A percentile compares a stretch with the other conserved stretches of the same genome.
phyloP scores from a whole-genome alignment of 92 coral and sea anemone genomes.

The Palythoa heliodiscus region DNA sequence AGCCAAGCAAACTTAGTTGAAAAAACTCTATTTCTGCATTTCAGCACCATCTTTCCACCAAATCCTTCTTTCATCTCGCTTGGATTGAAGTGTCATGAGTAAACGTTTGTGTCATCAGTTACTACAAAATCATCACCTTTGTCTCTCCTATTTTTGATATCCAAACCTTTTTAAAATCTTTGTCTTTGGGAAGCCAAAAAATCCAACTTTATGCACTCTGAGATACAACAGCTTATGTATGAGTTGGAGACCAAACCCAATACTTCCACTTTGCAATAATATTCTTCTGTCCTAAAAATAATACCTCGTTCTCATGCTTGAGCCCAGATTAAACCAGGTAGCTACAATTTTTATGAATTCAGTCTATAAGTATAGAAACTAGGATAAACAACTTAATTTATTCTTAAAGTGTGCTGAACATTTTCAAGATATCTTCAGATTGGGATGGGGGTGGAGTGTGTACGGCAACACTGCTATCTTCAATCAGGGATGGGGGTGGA shows the following conservation, averaged over 20 bases:
- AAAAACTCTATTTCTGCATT: slow-evolving; percentile 27
- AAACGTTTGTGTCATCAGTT: slow-evolving; percentile 35
- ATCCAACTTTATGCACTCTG: slow-evolving; percentile 9
- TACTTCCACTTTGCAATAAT: neutral
- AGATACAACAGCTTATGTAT: neutral
- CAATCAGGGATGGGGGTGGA: no score
- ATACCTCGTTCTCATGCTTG: slow-evolving; percentile 7
- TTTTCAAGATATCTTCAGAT: no score
- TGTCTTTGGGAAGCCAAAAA: neutral
- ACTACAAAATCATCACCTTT: neutral
- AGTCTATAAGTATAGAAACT: neutral
- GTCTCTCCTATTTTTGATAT: slow-evolving; percentile 2
- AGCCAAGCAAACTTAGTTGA: slow-evolving; percentile 43
- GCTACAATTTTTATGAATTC: neutral
- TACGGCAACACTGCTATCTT: no score
- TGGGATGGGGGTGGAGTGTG: no score
- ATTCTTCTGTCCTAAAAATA: slow-evolving; percentile 11
- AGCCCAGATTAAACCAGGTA: neutral
- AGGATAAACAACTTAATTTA: no score
- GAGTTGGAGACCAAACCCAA: neutral
- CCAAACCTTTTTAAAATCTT: neutral
- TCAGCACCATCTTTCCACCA: slow-evolving; percentile 36
- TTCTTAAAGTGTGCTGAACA: no score
- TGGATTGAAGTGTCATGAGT: slow-evolving; percentile 29
- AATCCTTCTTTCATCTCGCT: slow-evolving; percentile 35